Evolutionary conservation across 2,113 vertebrate genomes (phyloP).

Genomic region (Enhydra lutris): DNA sequence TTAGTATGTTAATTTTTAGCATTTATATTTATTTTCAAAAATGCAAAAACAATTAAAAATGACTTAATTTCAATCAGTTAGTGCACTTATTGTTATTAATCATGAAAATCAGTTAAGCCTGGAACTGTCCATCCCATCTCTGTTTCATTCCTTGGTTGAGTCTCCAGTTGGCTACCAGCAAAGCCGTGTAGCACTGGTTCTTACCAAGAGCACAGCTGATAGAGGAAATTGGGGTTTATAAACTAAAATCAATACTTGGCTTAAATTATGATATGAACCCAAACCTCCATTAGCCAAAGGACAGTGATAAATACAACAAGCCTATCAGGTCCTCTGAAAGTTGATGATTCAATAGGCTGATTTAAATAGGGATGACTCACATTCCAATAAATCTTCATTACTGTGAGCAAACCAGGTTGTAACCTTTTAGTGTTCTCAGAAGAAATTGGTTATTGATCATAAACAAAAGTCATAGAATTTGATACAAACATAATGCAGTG

Average conservation of each 20-base stretch:
- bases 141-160: background rate
- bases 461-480: conserved; percentile 42
- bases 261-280: background rate
- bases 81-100: background rate
- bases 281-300: conserved; percentile 43
- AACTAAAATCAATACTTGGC: conserved; percentile 22
- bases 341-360: conserved; percentile 17
- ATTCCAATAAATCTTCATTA: conserved; percentile 61
- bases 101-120: background rate
- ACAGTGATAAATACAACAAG: conserved; percentile 49
- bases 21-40: background rate
- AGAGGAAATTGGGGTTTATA: background rate
- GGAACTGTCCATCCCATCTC: background rate
- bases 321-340: conserved; percentile 21
- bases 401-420: conserved; percentile 14
- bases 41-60: background rate
- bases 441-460: conserved; percentile 70
- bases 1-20: background rate
- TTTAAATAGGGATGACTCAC: conserved; percentile 57
- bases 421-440: conserved; percentile 58
- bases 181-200: background rate
- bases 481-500: conserved; percentile 36
- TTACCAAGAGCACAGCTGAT: background rate
- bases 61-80: background rate
- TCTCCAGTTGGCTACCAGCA: background rate